phyloP scores from a whole-genome alignment of 2,888 invertebrate genomes.

The Philhelius pedissequus region DNA sequence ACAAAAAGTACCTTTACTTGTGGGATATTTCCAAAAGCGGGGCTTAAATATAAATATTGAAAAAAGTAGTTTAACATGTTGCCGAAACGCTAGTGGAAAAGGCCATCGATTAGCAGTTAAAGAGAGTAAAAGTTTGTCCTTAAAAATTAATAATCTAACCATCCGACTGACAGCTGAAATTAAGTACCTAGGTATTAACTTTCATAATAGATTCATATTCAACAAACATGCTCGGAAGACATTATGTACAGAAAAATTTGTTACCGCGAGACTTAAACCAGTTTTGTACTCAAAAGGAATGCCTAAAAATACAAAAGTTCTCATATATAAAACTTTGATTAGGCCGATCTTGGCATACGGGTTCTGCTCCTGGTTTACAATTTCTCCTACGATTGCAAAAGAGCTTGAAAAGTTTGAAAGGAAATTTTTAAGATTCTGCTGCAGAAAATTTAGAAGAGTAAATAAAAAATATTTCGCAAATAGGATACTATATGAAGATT shows the following conservation, averaged over 20 bases:
- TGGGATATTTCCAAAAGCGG: background rate
- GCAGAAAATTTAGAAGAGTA: background rate
- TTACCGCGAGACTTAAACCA: background rate
- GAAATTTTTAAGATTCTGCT: constrained; percentile 12
- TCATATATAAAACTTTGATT: background rate
- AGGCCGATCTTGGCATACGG: background rate
- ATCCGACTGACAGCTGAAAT: background rate
- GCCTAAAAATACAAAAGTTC: background rate
- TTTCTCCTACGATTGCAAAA: constrained; percentile 2
- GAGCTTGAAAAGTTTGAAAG: constrained; percentile 14
- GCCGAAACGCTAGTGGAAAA: constrained; percentile 8
- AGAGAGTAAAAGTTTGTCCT: background rate
- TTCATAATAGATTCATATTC: background rate
- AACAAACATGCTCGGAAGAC: constrained; percentile 2
- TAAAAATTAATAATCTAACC: background rate
- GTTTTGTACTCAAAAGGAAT: background rate
- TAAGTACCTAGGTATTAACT: background rate
- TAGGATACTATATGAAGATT: no score
- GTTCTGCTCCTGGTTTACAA: constrained; percentile 11
- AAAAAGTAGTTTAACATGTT: constrained; percentile 3
- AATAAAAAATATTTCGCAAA: no score
- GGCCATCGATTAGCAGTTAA: constrained; percentile 1
- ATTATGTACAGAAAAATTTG: background rate
- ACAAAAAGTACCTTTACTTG: background rate
- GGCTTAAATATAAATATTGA: background rate